phyloP scores from a whole-genome alignment of 2,888 invertebrate genomes.

The Lochmaea capreae region DNA sequence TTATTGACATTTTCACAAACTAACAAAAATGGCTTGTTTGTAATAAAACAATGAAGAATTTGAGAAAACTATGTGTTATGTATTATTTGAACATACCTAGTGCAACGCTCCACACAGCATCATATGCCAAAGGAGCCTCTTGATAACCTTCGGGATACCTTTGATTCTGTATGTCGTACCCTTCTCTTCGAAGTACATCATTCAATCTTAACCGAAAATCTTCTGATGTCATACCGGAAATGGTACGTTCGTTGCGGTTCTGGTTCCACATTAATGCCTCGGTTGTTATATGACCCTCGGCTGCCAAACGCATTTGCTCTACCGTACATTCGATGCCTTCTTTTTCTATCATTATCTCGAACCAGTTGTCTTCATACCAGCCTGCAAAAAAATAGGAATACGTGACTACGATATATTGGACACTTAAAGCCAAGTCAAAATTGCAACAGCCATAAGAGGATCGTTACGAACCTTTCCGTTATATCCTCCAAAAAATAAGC shows the following conservation, averaged over 20 bases:
- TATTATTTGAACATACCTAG: constrained; percentile 71
- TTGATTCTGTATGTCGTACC: constrained; percentile 88
- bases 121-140: constrained; percentile 98
- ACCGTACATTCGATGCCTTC: constrained; percentile 92
- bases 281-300: constrained; percentile 97
- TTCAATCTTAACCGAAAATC: constrained; percentile 90
- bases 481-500: too few species aligned
- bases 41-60: too few species aligned
- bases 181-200: constrained; percentile 80
- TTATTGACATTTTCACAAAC: too few species aligned
- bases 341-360: constrained; percentile 85
- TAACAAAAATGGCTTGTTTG: too few species aligned
- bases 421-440: background rate
- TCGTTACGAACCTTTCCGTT: too few species aligned
- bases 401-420: background rate
- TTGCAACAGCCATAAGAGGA: background rate
- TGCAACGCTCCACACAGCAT: constrained; percentile 99
- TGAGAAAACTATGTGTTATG: too few species aligned
- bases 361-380: constrained; percentile 99
- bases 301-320: constrained; percentile 93
- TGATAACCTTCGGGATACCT: constrained; percentile 94
- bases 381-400: constrained; percentile 67
- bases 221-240: constrained; percentile 95
- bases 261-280: constrained; percentile 99
- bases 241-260: constrained; percentile 88